A percentile compares a stretch with the other conserved stretches of the same genome.
These are phyloP conservation scores for Rhodinocichla rosea DNA, from an alignment of 2,113 vertebrate genomes.

Conservation along the genomic window DNA sequence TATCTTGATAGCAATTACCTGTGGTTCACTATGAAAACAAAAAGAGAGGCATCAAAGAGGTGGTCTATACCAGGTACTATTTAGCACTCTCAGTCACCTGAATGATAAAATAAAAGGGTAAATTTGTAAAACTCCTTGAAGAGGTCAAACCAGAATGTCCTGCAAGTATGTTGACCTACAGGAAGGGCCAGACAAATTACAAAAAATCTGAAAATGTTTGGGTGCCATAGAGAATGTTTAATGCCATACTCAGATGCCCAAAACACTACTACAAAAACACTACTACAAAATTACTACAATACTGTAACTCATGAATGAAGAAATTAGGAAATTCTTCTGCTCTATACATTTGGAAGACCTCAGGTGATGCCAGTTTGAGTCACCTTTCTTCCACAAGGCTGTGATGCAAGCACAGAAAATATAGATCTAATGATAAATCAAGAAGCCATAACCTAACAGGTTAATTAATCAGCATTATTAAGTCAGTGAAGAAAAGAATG, in stretches of 20 bases:
- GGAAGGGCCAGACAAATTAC: neutral
- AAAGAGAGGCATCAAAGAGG: neutral
- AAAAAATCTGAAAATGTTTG: neutral
- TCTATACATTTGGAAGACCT: neutral
- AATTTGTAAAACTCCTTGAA: neutral
- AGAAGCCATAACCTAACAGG: neutral
- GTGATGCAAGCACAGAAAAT: neutral
- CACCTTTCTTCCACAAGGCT: neutral
- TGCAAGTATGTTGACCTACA: neutral
- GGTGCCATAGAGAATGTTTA: neutral
- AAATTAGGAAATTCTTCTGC: neutral
- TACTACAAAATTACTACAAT: too few relatives aligned
- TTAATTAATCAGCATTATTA: conserved; percentile 36
- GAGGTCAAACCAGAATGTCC: neutral
- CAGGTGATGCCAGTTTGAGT: neutral
- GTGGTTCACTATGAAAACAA: neutral
- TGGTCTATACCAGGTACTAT: neutral
- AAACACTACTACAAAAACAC: neutral
- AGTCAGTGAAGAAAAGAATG: neutral
- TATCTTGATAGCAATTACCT: neutral
- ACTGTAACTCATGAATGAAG: neutral
- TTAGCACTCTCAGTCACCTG: neutral
- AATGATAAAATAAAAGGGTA: neutral
- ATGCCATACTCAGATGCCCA: neutral
- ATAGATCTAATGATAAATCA: neutral